Base-by-base conservation (phyloP, 2,888 invertebrate genomes). In the Tetramorium bicarinatum region DNA sequence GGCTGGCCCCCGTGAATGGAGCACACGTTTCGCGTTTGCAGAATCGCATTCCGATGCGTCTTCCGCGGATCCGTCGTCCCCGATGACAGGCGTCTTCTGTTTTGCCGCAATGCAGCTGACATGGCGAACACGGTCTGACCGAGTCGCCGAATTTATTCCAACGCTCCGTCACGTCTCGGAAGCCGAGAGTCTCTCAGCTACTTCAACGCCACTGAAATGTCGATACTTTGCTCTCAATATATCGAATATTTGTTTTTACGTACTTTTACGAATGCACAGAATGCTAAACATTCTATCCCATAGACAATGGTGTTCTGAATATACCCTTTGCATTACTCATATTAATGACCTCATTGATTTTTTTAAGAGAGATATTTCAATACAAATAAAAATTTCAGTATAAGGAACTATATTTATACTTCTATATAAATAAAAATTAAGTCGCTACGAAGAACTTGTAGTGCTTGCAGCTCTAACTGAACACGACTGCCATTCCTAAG, bases 71-170 rank as follows among this genome's bases (percentile, higher is more conserved):
- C 9, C 71, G 47, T 47, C 47, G 71, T 49, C 29, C 21, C 47
- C 79, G 79, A 66, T 61, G 77, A 77, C 77, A 83, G 41, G n/a
- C 77, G 59, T 69, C 64, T 67, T 67, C 82, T 77, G 79, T 77
- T 38, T 80, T 59, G 79, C 72, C 79, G 59, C 79, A 25, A 71
- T 59, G 79, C 79, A 80, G 79, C 79, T 80, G 72, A 15, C 47
- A 79, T 13, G 38, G 69, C n/a, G 21, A 69, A 34, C 59, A 56
- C 67, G 54, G n/a, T 29, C 34, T 21, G 29, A n/a, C 49, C 54
- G 77, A n/a, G 29, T 56, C 69, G 52, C 13, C 67, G 61, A 69
- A 38, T 71, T 80, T 49, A 29, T 81, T 81, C 54, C 38, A 80
- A 41, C 47, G 69, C 34, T 59, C 80, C 44, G 71, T 41, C 47